A percentile compares a stretch with the other conserved stretches of the same genome.
phyloP scores from a whole-genome alignment of 2,113 vertebrate genomes.

The Xenopus tropicalis region UCB_Xtro_10.0 CM004447.2:117626501-117627000 shows the following conservation, averaged over 20 bases:
- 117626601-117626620: constrained; percentile 60
- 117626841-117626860: constrained; percentile 44
- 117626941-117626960: not conserved
- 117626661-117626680: constrained; percentile 51
- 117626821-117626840: too few relatives aligned
- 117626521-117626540: constrained; percentile 50
- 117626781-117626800: not conserved
- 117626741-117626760: constrained; percentile 6
- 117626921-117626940: constrained; percentile 17
- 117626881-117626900: constrained; percentile 41
- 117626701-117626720: not conserved
- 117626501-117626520: constrained; percentile 57
- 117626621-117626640: constrained; percentile 60
- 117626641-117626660: constrained; percentile 60
- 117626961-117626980: not conserved
- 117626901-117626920: constrained; percentile 32
- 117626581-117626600: constrained; percentile 57
- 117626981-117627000: not conserved
- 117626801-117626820: accelerated
- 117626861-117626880: constrained; percentile 56
- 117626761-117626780: constrained; percentile 6
- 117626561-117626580: constrained; percentile 49
- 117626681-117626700: constrained; percentile 40
- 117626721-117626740: not conserved
- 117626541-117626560: constrained; percentile 50